Evolutionary conservation across 2,888 invertebrate genomes (phyloP).

Genomic region (Coenonympha glycerion): DNA sequence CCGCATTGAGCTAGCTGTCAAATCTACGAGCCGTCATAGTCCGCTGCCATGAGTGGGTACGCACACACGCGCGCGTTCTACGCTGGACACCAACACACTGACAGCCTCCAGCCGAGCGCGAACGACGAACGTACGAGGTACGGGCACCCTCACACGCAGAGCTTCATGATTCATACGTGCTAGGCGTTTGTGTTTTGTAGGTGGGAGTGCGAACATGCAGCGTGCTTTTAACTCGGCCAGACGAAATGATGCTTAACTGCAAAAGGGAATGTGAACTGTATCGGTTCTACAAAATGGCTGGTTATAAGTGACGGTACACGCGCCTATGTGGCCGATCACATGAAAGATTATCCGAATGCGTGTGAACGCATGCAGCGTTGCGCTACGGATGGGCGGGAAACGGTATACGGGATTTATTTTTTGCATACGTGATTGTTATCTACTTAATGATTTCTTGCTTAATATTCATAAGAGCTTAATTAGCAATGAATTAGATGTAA

Average conservation of each 20-base stretch:
- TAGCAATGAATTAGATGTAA: neutral
- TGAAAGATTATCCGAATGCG: conserved; percentile 72
- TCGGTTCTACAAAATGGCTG: conserved; percentile 69
- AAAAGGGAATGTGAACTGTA: conserved; percentile 58
- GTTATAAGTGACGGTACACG: conserved; percentile 51
- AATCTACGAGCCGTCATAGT: conserved; percentile 78
- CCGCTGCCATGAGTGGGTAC: conserved; percentile 73
- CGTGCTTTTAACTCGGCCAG: conserved; percentile 72
- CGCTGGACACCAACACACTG: conserved; percentile 70
- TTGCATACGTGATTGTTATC: conserved; percentile 45
- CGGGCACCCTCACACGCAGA: conserved; percentile 56
- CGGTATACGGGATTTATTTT: conserved; percentile 48
- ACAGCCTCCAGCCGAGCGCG: conserved; percentile 65
- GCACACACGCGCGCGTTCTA: conserved; percentile 67
- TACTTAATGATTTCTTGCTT: conserved; percentile 41
- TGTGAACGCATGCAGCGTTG: conserved; percentile 67
- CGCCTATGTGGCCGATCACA: conserved; percentile 68
- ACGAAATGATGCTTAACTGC: conserved; percentile 72
- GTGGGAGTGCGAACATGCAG: conserved; percentile 76
- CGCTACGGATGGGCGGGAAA: conserved; percentile 66
- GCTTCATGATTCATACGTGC: conserved; percentile 63
- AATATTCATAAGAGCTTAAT: conserved; percentile 22
- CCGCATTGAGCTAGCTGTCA: conserved; percentile 78
- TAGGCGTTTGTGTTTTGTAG: conserved; percentile 62
- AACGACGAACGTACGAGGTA: too few relatives aligned